A percentile compares a stretch with the other conserved stretches of the same genome.
Evolutionary conservation across 2,113 vertebrate genomes (phyloP).

Genomic region (Tragelaphus imberbis): DNA sequence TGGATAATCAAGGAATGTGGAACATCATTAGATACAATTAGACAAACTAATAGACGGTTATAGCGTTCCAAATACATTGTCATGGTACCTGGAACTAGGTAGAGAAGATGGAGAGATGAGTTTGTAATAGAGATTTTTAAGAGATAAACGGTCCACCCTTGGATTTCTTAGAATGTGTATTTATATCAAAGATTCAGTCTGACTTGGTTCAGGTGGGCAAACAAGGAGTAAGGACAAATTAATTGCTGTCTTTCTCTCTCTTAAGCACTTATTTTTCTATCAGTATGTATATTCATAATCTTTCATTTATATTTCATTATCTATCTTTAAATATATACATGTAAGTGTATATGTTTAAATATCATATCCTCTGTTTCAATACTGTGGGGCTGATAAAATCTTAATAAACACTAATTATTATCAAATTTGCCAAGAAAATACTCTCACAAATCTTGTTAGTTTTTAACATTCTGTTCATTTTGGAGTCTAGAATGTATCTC

Average conservation of each 20-base stretch:
- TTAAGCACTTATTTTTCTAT: neutral
- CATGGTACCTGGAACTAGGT: neutral
- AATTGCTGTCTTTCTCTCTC: neutral
- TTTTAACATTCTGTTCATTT: conserved; percentile 75
- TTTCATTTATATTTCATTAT: neutral
- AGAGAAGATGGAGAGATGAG: neutral
- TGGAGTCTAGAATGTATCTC: conserved; percentile 63
- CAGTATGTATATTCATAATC: neutral
- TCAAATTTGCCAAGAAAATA: conserved; percentile 69
- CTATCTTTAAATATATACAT: neutral
- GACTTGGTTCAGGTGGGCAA: neutral
- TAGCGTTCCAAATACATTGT: neutral
- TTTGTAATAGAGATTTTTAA: neutral
- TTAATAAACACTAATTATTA: conserved; percentile 65
- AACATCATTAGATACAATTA: neutral
- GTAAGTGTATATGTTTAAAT: conserved; percentile 35
- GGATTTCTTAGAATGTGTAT: neutral
- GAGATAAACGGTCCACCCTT: neutral
- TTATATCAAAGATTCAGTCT: neutral
- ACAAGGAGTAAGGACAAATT: neutral
- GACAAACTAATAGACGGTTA: neutral
- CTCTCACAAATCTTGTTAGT: conserved; percentile 48
- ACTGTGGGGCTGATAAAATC: conserved; percentile 48
- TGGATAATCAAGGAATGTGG: neutral
- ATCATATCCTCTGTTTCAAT: conserved; percentile 29